phyloP scores from a whole-genome alignment of 2,113 vertebrate genomes.

The Ammodytes dubius region DNA sequence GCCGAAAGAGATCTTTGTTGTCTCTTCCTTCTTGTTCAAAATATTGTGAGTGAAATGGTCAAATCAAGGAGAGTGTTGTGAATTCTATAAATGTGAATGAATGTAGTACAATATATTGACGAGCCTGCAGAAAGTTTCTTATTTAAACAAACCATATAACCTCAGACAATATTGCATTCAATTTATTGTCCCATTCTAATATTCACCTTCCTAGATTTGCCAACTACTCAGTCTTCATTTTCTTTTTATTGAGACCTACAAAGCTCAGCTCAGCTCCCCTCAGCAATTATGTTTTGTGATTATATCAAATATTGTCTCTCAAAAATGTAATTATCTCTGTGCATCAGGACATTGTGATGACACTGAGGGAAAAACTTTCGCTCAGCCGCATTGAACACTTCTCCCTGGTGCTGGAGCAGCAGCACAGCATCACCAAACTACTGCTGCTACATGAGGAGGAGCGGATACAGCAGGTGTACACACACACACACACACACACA shows the following conservation, averaged over 20 bases:
- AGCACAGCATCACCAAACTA: constrained; percentile 90
- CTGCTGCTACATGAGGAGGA: constrained; percentile 94
- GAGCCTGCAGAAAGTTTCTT: not conserved
- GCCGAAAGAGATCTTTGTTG: not conserved
- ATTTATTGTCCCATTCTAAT: not conserved
- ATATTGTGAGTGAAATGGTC: not conserved
- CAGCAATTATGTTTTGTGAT: constrained; percentile 22
- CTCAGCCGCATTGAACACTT: constrained; percentile 91
- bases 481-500: constrained; percentile 19
- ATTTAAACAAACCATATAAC: constrained; percentile 6
- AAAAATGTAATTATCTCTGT: constrained; percentile 27
- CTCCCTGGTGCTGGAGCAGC: constrained; percentile 92
- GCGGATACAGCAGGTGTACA: constrained; percentile 90
- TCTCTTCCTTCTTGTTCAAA: not conserved
- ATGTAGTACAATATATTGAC: not conserved
- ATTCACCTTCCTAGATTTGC: not conserved
- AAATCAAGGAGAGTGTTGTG: not conserved
- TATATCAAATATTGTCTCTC: constrained; percentile 24
- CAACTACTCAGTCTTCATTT: not conserved
- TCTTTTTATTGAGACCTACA: not conserved
- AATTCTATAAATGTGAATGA: not conserved
- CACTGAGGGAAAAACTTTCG: constrained; percentile 95
- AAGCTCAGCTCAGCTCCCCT: not conserved
- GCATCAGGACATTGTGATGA: constrained; percentile 94
- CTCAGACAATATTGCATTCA: not conserved